These are phyloP conservation scores for Lapara coniferarum DNA, from an alignment of 2,888 invertebrate species.

Conservation along the genomic window DNA sequence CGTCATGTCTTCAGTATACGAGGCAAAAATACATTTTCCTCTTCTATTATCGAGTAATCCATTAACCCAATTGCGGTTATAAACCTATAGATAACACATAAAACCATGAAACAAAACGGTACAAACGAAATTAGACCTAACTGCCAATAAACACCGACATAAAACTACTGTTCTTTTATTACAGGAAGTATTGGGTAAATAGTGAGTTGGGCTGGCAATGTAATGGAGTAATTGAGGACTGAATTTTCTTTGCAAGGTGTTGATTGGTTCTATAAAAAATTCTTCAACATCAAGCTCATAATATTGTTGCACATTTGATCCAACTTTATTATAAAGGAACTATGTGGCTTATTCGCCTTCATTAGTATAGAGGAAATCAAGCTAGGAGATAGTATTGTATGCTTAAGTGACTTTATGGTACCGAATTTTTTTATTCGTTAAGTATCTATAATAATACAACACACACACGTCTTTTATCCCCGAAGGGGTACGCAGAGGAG, in stretches of 20 bases:
- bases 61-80: slow-evolving; percentile 31
- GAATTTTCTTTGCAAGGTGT: too few species aligned
- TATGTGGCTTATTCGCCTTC: too few species aligned
- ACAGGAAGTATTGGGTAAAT: background rate
- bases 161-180: slow-evolving; percentile 13
- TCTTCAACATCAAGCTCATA: background rate
- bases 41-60: slow-evolving; percentile 23
- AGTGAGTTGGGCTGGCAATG: background rate
- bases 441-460: too few species aligned
- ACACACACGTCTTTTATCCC: too few species aligned
- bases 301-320: too few species aligned
- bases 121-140: slow-evolving; percentile 66
- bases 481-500: too few species aligned
- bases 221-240: too few species aligned
- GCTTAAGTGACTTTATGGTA: too few species aligned
- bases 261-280: background rate
- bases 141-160: slow-evolving; percentile 56
- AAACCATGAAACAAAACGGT: slow-evolving; percentile 52
- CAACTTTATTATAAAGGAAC: too few species aligned
- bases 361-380: too few species aligned
- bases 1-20: slow-evolving; percentile 9
- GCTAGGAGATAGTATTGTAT: too few species aligned
- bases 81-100: slow-evolving; percentile 43
- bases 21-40: slow-evolving; percentile 14
- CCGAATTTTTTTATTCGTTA: too few species aligned